Percentiles rank a stretch among this genome's conserved stretches.
Conservation (phyloP, 2,888 invertebrate genomes). For the Luperina nickerlii region DNA sequence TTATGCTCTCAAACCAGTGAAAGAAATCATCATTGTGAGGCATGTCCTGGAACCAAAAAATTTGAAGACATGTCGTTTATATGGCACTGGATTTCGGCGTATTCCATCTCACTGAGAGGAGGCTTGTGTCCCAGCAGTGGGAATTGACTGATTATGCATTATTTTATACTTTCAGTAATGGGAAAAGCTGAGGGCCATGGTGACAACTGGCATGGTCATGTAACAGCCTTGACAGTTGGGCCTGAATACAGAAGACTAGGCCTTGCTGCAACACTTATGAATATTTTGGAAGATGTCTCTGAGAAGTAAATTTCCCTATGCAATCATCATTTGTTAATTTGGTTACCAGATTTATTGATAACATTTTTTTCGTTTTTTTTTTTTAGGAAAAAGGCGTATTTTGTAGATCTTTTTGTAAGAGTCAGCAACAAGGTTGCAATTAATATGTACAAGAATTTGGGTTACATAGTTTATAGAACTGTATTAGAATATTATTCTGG, state of each 20-base stretch:
- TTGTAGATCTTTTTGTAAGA: constrained; percentile 99
- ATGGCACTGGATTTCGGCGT: not conserved
- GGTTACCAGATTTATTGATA: not conserved
- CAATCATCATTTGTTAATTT: not conserved
- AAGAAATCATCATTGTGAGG: not conserved
- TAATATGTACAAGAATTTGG: constrained; percentile 98
- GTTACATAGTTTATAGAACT: constrained; percentile 98
- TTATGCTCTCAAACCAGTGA: not conserved
- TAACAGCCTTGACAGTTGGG: constrained; percentile 99
- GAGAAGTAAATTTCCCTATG: constrained; percentile 92
- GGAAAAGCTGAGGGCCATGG: constrained; percentile 99
- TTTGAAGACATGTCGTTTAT: not conserved
- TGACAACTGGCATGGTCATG: constrained; percentile 99
- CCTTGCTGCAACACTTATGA: constrained; percentile 98
- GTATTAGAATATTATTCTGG: constrained; percentile 99
- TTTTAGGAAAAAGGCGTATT: constrained; percentile 97
- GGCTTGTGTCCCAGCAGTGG: not conserved
- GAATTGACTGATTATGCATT: not conserved
- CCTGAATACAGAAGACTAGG: constrained; percentile 98
- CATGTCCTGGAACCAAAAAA: no score
- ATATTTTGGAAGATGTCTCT: constrained; percentile 97
- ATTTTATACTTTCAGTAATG: constrained; percentile 94
- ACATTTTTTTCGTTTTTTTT: constrained; percentile 46
- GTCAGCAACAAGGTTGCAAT: constrained; percentile 99
- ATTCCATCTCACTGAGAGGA: not conserved